Evolutionary conservation across 2,888 invertebrate species (phyloP).

Genomic region (Machimus rusticus): DNA sequence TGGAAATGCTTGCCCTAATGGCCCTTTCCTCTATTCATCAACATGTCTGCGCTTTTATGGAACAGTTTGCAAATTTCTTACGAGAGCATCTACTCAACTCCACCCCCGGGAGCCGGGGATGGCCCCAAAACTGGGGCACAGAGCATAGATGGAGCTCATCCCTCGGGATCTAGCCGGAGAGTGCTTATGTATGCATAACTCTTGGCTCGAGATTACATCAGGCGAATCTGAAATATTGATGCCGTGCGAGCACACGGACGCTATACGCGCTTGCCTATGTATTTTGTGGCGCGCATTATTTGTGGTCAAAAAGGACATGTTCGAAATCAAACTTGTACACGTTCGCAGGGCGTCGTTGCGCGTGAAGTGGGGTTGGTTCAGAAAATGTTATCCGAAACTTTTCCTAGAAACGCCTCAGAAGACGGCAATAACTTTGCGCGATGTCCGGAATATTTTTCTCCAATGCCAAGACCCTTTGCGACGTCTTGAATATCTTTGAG

Average conservation of each 20-base stretch:
- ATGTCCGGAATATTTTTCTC: slow-evolving; percentile 28
- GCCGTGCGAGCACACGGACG: neutral
- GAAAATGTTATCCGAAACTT: slow-evolving; percentile 3
- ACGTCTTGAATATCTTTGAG: neutral
- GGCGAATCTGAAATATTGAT: slow-evolving; percentile 39
- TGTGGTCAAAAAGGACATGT: neutral
- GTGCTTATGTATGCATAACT: slow-evolving; percentile 41
- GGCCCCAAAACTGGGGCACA: slow-evolving; percentile 21
- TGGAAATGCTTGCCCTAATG: slow-evolving; percentile 38
- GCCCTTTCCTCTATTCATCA: slow-evolving; percentile 31
- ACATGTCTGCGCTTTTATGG: slow-evolving; percentile 28
- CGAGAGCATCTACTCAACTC: neutral
- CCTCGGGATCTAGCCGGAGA: neutral
- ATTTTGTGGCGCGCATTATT: neutral
- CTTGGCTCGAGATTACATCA: slow-evolving; percentile 38
- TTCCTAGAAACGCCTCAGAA: neutral
- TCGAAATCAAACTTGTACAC: slow-evolving; percentile 17
- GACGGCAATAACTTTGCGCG: slow-evolving; percentile 8
- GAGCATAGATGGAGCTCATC: neutral
- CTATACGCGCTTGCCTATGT: neutral
- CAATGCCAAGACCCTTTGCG: neutral
- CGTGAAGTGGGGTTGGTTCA: neutral
- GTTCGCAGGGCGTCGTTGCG: neutral
- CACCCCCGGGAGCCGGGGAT: neutral
- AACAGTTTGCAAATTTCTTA: slow-evolving; percentile 29